A percentile compares a stretch with the other conserved stretches of the same genome.
Conservation (phyloP, 1,140 invertebrate species). For the Tyrophagus putrescentiae region DNA sequence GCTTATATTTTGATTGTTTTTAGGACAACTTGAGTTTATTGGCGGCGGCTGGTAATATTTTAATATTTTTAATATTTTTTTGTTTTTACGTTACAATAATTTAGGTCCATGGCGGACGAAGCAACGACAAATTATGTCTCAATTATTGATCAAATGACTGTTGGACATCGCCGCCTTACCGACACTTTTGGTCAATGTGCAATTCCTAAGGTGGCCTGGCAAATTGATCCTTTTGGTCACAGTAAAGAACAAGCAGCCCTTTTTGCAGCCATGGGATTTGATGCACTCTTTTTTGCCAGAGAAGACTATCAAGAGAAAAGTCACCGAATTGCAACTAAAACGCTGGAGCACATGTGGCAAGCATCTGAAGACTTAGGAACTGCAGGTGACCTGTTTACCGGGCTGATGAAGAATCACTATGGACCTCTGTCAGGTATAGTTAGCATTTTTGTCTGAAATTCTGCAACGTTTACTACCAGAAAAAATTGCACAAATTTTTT, state of each 20-base stretch:
- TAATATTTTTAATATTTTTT: too few relatives aligned
- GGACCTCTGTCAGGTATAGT: background rate
- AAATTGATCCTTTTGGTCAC: slow-evolving; percentile 53
- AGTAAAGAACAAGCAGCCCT: slow-evolving; percentile 39
- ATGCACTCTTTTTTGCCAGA: slow-evolving; percentile 23
- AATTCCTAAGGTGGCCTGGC: slow-evolving; percentile 43
- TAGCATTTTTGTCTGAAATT: background rate
- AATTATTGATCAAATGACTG: slow-evolving; percentile 73
- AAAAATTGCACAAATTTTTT: too few relatives aligned
- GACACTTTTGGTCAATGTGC: slow-evolving; percentile 48
- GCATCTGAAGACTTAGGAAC: slow-evolving; percentile 19
- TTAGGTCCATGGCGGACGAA: slow-evolving; percentile 97
- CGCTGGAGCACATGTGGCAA: slow-evolving; percentile 22
- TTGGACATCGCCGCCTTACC: slow-evolving; percentile 41
- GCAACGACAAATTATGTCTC: slow-evolving; percentile 77
- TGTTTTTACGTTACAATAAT: too few relatives aligned
- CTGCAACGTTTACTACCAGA: background rate
- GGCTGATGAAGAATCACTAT: slow-evolving; percentile 9
- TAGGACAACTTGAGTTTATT: slow-evolving; percentile 70
- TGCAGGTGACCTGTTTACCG: slow-evolving; percentile 16
- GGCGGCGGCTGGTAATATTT: slow-evolving; percentile 84
- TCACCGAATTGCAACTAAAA: background rate
- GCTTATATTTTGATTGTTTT: too few relatives aligned
- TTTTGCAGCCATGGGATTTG: slow-evolving; percentile 38
- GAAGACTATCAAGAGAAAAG: slow-evolving; percentile 17